phyloP scores from a whole-genome alignment of 2,888 invertebrate genomes.

The Synanthedon vespiformis region DNA sequence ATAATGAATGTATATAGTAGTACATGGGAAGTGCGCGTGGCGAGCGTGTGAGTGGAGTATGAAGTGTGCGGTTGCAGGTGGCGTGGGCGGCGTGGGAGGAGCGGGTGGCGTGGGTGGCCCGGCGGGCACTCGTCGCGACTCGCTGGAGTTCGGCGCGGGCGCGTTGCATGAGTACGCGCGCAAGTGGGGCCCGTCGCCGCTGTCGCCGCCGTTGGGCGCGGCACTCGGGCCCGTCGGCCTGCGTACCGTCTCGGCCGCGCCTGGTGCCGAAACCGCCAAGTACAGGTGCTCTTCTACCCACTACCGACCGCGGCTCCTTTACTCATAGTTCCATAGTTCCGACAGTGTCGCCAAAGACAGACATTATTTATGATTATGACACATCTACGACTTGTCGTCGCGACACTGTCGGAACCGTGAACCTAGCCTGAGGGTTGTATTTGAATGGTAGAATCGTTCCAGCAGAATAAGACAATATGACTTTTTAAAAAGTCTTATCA shows the following conservation, averaged over 20 bases:
- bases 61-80: constrained; percentile 17
- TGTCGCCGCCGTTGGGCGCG: constrained; percentile 79
- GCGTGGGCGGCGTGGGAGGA: constrained; percentile 1
- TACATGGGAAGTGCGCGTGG: not conserved
- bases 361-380: too few species aligned
- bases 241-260: constrained; percentile 75
- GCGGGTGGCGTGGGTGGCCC: not conserved
- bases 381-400: too few species aligned
- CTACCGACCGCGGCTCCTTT: not conserved
- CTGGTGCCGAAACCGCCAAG: constrained; percentile 89
- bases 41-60: constrained; percentile 17
- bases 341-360: too few species aligned
- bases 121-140: constrained; percentile 31
- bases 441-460: too few species aligned
- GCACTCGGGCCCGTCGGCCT: constrained; percentile 78
- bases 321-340: too few species aligned
- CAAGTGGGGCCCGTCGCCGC: constrained; percentile 70
- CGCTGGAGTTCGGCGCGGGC: constrained; percentile 45
- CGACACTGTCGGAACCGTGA: too few species aligned
- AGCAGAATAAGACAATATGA: too few species aligned
- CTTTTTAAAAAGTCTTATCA: too few species aligned
- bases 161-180: constrained; percentile 66
- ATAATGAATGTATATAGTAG: not conserved
- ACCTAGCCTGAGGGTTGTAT: too few species aligned
- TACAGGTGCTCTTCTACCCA: constrained; percentile 63